Base-by-base conservation (phyloP, 2,888 invertebrate genomes). In the Apomyelois bistriatella region DNA sequence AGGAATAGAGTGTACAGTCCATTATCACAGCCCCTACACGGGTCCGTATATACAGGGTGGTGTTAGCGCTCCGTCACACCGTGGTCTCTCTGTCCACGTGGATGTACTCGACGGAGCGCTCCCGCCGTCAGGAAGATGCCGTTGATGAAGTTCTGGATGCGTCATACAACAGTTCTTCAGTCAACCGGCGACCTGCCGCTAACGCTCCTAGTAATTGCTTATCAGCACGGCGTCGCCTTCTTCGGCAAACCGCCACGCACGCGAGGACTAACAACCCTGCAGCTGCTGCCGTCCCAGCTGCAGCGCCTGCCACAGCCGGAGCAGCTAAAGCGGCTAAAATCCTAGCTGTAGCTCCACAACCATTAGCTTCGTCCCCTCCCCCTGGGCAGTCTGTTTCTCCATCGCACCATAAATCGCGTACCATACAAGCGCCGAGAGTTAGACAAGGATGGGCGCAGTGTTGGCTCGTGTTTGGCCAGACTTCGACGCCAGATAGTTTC, bases 11-110 rank as follows among this genome's bases (percentile, higher is more conserved):
- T 42, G 41, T n/a, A 35, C 40, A 51, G 50, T 51, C 13, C 37
- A 30, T 22, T 42, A 51, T 35, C 35, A 48, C 47, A 35, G 32
- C 32, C 43, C 43, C 28, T 12, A 8, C 2, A 4, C 22, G 40
- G 28, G 22, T 32, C 12, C 48, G 41, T 35, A 59, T 41, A 37
- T 57, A 53, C 37, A 56, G 55, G 48, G 46, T 22, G 2, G 2
- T 22, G 2, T 46, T 43, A 16, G 81, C 84, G 81, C 82, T 76
- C 82, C 84, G 91, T 95, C 94, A 96, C 92, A 97, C 97, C 74
- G 97, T 97, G 82, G 97, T 97, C 91, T 97, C 97, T 84, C 96
- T 94, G 91, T 97, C 97, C 91, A 97, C 95, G 90, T 96, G 96
- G 80, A 97, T 97, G 88, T 95, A 97, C 85, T 97, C 97, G 93